phyloP scores from a whole-genome alignment of 2,888 invertebrate genomes.

The Salticus scenicus region DNA sequence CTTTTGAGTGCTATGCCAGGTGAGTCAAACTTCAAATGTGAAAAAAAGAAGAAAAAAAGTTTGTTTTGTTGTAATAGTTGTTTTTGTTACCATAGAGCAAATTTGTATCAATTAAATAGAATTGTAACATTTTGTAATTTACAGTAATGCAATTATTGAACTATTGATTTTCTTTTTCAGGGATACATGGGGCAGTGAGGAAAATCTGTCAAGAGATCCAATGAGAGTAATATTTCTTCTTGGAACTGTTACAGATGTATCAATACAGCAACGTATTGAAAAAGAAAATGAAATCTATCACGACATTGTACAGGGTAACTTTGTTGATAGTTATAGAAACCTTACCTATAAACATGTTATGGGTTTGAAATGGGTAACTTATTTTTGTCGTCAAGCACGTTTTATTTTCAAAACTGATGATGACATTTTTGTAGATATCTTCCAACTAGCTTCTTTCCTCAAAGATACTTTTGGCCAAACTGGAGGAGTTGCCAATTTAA shows the following conservation, averaged over 20 bases:
- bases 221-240: slow-evolving; percentile 72
- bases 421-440: slow-evolving; percentile 77
- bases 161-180: slow-evolving; percentile 24
- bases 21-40: no score
- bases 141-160: no score
- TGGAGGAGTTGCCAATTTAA: slow-evolving; percentile 67
- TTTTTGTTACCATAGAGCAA: no score
- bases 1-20: no score
- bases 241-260: slow-evolving; percentile 65
- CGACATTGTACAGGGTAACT: slow-evolving; percentile 74
- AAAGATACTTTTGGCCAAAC: slow-evolving; percentile 69
- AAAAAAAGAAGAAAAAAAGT: no score
- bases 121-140: no score
- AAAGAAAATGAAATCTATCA: slow-evolving; percentile 69
- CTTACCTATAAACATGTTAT: slow-evolving; percentile 77
- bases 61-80: no score
- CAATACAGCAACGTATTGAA: slow-evolving; percentile 58
- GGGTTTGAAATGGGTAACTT: slow-evolving; percentile 76
- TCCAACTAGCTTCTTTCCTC: slow-evolving; percentile 72
- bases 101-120: no score
- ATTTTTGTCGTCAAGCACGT: slow-evolving; percentile 74
- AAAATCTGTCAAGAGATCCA: slow-evolving; percentile 48
- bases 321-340: slow-evolving; percentile 77
- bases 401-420: slow-evolving; percentile 77
- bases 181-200: slow-evolving; percentile 70